A percentile compares a stretch with the other conserved stretches of the same genome.
phyloP scores from a whole-genome alignment of 2,113 vertebrate genomes.

The Paramormyrops kingsleyae region DNA sequence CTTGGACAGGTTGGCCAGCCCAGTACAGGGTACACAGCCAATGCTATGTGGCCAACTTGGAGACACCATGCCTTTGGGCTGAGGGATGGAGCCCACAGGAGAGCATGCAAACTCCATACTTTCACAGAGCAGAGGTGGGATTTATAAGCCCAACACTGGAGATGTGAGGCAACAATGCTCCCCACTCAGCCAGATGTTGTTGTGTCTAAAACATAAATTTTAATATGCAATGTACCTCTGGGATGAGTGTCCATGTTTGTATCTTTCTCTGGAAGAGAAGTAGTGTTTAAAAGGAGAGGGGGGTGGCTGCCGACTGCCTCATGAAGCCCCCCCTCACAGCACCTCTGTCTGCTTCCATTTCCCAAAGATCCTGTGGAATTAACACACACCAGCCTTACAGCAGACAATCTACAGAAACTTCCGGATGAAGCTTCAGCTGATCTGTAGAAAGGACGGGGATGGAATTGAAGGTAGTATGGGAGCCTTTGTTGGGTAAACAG shows the following conservation, averaged over 20 bases:
- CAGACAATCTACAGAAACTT: not conserved
- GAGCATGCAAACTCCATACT: not conserved
- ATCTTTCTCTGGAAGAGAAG: not conserved
- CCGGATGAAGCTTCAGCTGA: not conserved
- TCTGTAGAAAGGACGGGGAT: not conserved
- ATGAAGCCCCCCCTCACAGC: not conserved
- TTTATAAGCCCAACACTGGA: not conserved
- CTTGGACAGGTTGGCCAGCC: not conserved
- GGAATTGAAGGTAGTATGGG: not conserved
- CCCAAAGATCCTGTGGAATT: not conserved
- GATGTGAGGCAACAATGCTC: not conserved
- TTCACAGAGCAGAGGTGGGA: not conserved
- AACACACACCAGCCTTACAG: not conserved
- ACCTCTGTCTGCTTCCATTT: not conserved
- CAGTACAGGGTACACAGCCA: not conserved
- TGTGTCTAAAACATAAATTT: not conserved
- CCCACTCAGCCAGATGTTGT: not conserved
- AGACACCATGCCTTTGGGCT: not conserved
- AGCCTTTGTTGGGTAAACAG: not conserved
- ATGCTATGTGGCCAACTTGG: not conserved
- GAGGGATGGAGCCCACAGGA: not conserved
- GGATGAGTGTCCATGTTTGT: not conserved
- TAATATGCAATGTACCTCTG: not conserved
- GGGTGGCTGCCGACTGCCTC: not conserved
- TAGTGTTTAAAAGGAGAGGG: not conserved